A percentile compares a stretch with the other conserved stretches of the same genome.
Evolutionary conservation across 2,888 invertebrate genomes (phyloP).

Genomic region (Darwinula stevensoni): DNA sequence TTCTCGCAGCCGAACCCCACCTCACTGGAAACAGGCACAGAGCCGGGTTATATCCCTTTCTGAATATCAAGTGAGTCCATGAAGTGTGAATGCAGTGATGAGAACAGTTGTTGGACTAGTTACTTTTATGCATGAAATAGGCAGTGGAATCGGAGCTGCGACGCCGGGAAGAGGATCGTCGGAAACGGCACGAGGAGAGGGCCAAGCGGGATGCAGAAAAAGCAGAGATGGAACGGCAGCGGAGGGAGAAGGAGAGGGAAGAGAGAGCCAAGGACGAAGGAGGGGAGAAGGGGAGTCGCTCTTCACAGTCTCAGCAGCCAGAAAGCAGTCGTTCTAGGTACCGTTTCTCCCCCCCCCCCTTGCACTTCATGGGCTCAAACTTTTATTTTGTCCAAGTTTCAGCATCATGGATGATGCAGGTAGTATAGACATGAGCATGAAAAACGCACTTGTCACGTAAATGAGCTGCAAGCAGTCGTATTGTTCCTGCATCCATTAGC

Average conservation of each 20-base stretch:
- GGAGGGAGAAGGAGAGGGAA: constrained; percentile 7
- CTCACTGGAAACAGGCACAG: constrained; percentile 77
- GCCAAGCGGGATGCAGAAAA: constrained; percentile 11
- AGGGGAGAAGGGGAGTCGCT: too few relatives aligned
- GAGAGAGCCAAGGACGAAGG: too few relatives aligned
- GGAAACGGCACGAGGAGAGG: constrained; percentile 23
- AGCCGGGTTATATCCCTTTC: constrained; percentile 49
- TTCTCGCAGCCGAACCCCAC: constrained; percentile 63
- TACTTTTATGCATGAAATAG: constrained; percentile 1
- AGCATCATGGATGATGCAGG: too few relatives aligned
- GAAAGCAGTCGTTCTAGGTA: too few relatives aligned
- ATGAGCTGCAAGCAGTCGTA: too few relatives aligned
- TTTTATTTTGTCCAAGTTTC: too few relatives aligned
- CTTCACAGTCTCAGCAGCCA: too few relatives aligned
- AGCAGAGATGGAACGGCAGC: constrained; percentile 7
- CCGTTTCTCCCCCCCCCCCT: too few relatives aligned
- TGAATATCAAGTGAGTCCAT: constrained; percentile 34
- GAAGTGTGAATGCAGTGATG: not conserved
- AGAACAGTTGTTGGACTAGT: not conserved
- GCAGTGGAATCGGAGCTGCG: constrained; percentile 17
- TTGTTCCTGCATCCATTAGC: too few relatives aligned
- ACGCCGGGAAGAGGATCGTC: constrained; percentile 23
- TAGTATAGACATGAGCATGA: too few relatives aligned
- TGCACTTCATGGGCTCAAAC: too few relatives aligned
- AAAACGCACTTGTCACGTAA: too few relatives aligned